Conservation (phyloP, 2,888 invertebrate species). For the Taphrorychus bicolor region DNA sequence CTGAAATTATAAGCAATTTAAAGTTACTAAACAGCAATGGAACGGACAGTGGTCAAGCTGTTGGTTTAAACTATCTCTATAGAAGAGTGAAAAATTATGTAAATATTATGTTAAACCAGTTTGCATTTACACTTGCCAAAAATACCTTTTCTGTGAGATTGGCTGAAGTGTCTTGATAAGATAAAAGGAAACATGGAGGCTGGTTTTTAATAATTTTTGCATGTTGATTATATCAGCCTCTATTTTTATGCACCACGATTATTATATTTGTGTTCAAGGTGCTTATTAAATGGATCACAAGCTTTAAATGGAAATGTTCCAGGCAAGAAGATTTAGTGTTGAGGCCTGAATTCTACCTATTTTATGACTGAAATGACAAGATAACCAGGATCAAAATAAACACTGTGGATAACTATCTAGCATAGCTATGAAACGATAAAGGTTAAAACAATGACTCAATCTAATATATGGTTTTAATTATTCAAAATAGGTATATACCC, state of each 20-base stretch:
- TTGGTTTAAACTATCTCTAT: background rate
- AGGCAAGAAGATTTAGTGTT: background rate
- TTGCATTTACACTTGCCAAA: slow-evolving; percentile 33
- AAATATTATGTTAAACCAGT: slow-evolving; percentile 41
- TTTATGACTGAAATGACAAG: background rate
- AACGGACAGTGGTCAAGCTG: background rate
- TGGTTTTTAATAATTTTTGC: slow-evolving; percentile 9
- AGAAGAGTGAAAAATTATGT: slow-evolving; percentile 33
- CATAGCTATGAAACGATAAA: background rate
- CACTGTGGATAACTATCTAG: background rate
- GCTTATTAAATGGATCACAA: background rate
- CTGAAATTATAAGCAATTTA: too few species aligned
- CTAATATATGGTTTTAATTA: slow-evolving; percentile 1
- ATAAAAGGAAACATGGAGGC: slow-evolving; percentile 17
- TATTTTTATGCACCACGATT: slow-evolving; percentile 24
- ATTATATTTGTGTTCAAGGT: slow-evolving; percentile 12
- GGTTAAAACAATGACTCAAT: background rate
- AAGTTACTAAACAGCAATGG: too few species aligned
- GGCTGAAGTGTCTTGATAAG: slow-evolving; percentile 30
- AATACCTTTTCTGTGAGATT: slow-evolving; percentile 4
- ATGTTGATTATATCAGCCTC: slow-evolving; percentile 16
- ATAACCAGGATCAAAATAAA: background rate
- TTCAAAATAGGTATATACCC: background rate
- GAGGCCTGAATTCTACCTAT: background rate
- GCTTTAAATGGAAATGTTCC: background rate